phyloP scores from a whole-genome alignment of 2,797 vertebrate species.

The Eupleurogrammus muticus region DNA sequence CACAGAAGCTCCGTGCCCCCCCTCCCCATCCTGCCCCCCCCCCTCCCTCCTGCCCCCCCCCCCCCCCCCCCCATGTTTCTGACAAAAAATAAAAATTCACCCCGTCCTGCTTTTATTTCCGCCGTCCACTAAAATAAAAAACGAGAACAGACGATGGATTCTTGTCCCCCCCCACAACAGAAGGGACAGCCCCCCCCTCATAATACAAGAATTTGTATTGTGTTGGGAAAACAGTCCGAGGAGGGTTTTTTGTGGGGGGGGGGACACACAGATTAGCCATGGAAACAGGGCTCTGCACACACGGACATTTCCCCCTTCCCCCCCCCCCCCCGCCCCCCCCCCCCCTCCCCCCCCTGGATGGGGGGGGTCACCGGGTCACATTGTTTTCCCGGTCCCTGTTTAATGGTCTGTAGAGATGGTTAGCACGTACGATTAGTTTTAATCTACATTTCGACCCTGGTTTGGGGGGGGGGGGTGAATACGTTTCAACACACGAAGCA shows the following conservation, averaged over 20 bases:
- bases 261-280: conserved; percentile 85
- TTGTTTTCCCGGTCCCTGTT: conserved; percentile 78
- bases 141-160: conserved; percentile 90
- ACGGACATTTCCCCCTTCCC: conserved; percentile 86
- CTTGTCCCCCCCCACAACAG: conserved; percentile 79
- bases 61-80: conserved; percentile 90
- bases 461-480: conserved; percentile 66
- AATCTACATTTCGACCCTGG: conserved; percentile 83
- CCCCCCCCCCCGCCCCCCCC: too few relatives aligned
- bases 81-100: conserved; percentile 75
- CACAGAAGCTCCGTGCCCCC: conserved; percentile 87
- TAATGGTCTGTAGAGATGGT: conserved; percentile 83
- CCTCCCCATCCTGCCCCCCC: too few relatives aligned
- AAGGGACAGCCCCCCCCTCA: conserved; percentile 87
- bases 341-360: conserved; percentile 80
- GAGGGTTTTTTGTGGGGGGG: too few relatives aligned
- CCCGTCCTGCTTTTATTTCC: conserved; percentile 88
- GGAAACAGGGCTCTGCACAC: conserved; percentile 83
- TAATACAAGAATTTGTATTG: conserved; percentile 98
- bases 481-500: conserved; percentile 74
- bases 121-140: too few relatives aligned
- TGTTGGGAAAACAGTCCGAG: conserved; percentile 93
- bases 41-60: too few relatives aligned
- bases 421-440: conserved; percentile 85
- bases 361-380: conserved; percentile 82